These are phyloP conservation scores for Heliconius cydno DNA, from an alignment of 2,888 invertebrate species.

Conservation along the genomic window DNA sequence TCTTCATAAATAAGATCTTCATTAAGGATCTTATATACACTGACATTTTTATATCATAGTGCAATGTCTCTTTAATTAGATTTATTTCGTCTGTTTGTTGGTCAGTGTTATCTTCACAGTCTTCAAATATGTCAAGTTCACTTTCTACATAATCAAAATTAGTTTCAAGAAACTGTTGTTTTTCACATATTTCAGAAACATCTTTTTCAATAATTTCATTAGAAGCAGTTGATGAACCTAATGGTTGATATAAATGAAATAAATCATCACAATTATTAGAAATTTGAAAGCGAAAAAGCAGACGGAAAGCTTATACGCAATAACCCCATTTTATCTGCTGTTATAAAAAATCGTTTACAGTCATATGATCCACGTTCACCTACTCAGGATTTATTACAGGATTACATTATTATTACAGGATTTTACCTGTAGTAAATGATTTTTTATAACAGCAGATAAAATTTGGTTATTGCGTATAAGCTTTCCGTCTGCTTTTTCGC, in stretches of 20 bases:
- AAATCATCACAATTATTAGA: conserved; percentile 50
- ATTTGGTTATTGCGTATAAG: conserved; percentile 77
- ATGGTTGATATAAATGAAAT: conserved; percentile 51
- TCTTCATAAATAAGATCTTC: conserved; percentile 85
- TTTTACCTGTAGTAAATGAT: too few relatives aligned
- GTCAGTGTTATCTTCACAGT: conserved; percentile 53
- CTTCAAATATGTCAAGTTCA: conserved; percentile 59
- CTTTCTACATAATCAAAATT: conserved; percentile 84
- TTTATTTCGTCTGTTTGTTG: conserved; percentile 29
- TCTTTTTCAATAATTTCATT: conserved; percentile 71
- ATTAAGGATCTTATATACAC: conserved; percentile 64
- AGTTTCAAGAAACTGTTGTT: conserved; percentile 82
- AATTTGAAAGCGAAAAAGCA: conserved; percentile 70
- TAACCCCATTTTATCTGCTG: conserved; percentile 77
- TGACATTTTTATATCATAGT: conserved; percentile 51
- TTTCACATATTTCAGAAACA: conserved; percentile 61
- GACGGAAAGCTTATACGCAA: conserved; percentile 74
- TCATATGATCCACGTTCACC: conserved; percentile 84
- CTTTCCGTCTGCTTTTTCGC: conserved; percentile 66
- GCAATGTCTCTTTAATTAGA: conserved; percentile 23
- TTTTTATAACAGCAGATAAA: conserved; percentile 76
- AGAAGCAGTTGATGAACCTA: conserved; percentile 74
- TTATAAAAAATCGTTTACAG: conserved; percentile 77
- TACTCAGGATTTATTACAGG: conserved; percentile 82
- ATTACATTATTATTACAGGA: too few relatives aligned